Conservation (phyloP, 2,797 vertebrate genomes). For the Hafferia zeledoni region DNA sequence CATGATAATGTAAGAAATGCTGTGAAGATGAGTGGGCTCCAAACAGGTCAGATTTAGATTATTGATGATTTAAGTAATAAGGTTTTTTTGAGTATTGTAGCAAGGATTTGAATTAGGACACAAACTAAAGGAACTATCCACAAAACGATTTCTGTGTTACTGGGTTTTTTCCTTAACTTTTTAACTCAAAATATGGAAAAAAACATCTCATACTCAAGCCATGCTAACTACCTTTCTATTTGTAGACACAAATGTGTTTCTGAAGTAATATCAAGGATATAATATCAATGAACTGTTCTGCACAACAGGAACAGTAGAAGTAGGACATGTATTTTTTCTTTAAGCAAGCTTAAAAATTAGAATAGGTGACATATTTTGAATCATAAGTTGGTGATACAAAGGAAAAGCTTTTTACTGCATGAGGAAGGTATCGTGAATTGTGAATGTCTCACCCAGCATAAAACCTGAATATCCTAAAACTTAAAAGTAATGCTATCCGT, state of each 20-base stretch:
- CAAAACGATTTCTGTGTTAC: background rate
- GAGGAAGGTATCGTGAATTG: background rate
- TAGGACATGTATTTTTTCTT: background rate
- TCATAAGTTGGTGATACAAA: background rate
- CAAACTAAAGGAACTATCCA: background rate
- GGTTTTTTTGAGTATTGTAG: background rate
- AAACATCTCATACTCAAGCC: background rate
- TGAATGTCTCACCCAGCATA: conserved; percentile 1
- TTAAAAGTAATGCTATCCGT: conserved; percentile 5
- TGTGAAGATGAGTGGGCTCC: background rate
- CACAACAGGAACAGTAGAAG: background rate
- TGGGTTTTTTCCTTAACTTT: background rate
- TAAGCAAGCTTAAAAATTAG: background rate
- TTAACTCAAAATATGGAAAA: background rate
- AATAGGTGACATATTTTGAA: background rate
- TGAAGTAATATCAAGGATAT: background rate
- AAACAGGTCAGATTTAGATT: background rate
- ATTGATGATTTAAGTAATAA: background rate
- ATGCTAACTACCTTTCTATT: background rate
- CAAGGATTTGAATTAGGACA: background rate
- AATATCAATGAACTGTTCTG: background rate
- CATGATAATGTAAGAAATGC: background rate
- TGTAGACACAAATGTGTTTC: background rate
- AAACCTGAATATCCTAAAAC: conserved; percentile 16
- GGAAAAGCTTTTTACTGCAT: background rate